Evolutionary conservation across 2,888 invertebrate genomes (phyloP).

Genomic region (Tiliacea citrago): DNA sequence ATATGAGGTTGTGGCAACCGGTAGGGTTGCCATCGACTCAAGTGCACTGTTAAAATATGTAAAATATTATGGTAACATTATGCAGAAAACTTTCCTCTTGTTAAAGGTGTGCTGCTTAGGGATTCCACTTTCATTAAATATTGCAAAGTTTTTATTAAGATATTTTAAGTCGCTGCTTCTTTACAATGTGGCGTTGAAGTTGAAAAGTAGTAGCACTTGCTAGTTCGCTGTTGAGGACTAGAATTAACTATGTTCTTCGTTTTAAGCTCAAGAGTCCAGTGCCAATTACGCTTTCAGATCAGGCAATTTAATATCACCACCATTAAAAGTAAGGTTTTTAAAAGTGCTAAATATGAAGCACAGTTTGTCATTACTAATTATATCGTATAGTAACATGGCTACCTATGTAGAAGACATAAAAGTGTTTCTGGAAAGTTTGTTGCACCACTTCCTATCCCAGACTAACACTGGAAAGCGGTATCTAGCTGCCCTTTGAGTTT

Average conservation of each 20-base stretch:
- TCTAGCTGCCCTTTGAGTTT: too few relatives aligned
- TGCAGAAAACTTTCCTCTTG: slow-evolving; percentile 52
- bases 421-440: too few relatives aligned
- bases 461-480: too few relatives aligned
- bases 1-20: slow-evolving; percentile 53
- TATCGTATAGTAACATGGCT: too few relatives aligned
- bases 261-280: background rate
- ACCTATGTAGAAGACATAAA: too few relatives aligned
- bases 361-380: background rate
- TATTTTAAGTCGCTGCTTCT: slow-evolving; percentile 47
- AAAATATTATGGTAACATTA: slow-evolving; percentile 56
- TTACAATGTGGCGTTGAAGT: slow-evolving; percentile 24
- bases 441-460: too few relatives aligned
- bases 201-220: slow-evolving; percentile 4
- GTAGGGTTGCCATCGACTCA: slow-evolving; percentile 35
- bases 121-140: slow-evolving; percentile 54
- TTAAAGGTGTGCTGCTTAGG: slow-evolving; percentile 36
- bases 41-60: slow-evolving; percentile 65
- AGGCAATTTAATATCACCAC: background rate
- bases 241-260: slow-evolving; percentile 1
- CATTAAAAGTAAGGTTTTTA: background rate
- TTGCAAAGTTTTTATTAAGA: slow-evolving; percentile 45
- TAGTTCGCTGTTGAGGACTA: background rate
- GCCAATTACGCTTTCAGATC: background rate
- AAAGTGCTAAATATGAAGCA: background rate